phyloP scores from a whole-genome alignment of 1,140 invertebrate species.

The Tetramorium simillimum region DNA sequence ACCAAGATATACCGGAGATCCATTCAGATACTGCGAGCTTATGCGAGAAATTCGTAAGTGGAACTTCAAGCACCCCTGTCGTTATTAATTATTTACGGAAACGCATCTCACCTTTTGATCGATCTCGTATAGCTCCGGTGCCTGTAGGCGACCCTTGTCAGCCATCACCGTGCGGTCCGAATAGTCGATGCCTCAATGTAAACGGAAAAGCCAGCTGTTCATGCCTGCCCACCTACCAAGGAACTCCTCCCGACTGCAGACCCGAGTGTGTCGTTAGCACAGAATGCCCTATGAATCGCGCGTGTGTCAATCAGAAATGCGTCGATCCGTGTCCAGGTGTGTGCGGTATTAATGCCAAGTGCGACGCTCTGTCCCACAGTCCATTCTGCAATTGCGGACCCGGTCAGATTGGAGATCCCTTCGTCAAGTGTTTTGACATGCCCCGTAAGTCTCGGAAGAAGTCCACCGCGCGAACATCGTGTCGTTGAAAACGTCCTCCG shows the following conservation, averaged over 20 bases:
- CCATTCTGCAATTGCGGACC: slow-evolving; percentile 85
- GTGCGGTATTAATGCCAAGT: slow-evolving; percentile 86
- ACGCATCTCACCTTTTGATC: not conserved
- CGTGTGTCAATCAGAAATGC: slow-evolving; percentile 85
- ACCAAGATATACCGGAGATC: slow-evolving; percentile 89
- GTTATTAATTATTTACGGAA: not conserved
- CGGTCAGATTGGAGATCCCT: slow-evolving; percentile 86
- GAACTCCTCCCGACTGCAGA: slow-evolving; percentile 89
- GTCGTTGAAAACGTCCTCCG: not conserved
- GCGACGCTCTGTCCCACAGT: slow-evolving; percentile 85
- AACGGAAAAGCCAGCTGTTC: slow-evolving; percentile 88
- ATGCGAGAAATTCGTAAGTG: slow-evolving; percentile 71
- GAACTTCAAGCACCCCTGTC: not conserved
- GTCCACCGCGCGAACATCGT: not conserved
- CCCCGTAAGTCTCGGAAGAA: slow-evolving; percentile 80
- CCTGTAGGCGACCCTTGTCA: slow-evolving; percentile 86
- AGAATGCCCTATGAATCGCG: slow-evolving; percentile 85
- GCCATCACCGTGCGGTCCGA: slow-evolving; percentile 90
- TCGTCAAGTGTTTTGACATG: slow-evolving; percentile 84
- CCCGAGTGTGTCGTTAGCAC: slow-evolving; percentile 88
- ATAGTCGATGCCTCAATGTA: slow-evolving; percentile 88
- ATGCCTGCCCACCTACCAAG: slow-evolving; percentile 88
- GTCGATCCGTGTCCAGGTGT: slow-evolving; percentile 86
- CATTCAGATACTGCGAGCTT: slow-evolving; percentile 85
- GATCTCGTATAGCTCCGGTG: slow-evolving; percentile 66